Conservation (phyloP, 1,140 invertebrate species). For the Limonius californicus region DNA sequence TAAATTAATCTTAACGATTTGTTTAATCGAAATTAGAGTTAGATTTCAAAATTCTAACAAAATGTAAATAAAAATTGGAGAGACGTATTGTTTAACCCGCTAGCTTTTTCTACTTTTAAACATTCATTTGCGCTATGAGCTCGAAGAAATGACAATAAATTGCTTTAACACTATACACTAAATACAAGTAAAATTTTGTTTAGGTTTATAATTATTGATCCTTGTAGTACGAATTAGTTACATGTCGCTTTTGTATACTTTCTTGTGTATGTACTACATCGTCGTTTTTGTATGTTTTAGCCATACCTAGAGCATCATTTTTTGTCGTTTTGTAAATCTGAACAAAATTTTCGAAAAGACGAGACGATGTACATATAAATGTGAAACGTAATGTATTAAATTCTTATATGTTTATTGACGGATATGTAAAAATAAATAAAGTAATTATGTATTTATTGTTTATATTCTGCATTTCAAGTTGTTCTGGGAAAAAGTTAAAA, state of each 20-base stretch:
- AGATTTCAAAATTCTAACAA: not conserved
- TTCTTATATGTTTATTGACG: conserved; percentile 13
- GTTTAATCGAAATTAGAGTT: not conserved
- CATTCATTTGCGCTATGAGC: not conserved
- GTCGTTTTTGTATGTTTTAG: not conserved
- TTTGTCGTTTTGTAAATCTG: not conserved
- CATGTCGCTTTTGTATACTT: not conserved
- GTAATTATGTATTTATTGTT: conserved; percentile 1
- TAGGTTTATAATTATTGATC: not conserved
- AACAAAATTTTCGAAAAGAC: not conserved
- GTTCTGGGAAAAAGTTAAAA: too few species aligned
- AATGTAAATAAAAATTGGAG: not conserved
- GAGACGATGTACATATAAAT: conserved; percentile 10
- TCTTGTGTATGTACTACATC: not conserved
- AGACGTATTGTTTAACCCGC: not conserved
- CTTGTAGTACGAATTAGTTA: not conserved
- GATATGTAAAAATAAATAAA: conserved; percentile 14
- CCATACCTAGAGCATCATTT: not conserved
- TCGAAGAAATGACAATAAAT: conserved; percentile 13
- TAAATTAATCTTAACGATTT: not conserved
- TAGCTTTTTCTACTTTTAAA: not conserved
- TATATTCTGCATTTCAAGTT: not conserved
- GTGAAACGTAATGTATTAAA: conserved; percentile 12
- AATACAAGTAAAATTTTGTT: not conserved
- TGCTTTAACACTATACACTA: conserved; percentile 14